These are phyloP conservation scores for Allophyes oxyacanthae DNA, from an alignment of 2,888 invertebrate genomes.

Conservation along the genomic window DNA sequence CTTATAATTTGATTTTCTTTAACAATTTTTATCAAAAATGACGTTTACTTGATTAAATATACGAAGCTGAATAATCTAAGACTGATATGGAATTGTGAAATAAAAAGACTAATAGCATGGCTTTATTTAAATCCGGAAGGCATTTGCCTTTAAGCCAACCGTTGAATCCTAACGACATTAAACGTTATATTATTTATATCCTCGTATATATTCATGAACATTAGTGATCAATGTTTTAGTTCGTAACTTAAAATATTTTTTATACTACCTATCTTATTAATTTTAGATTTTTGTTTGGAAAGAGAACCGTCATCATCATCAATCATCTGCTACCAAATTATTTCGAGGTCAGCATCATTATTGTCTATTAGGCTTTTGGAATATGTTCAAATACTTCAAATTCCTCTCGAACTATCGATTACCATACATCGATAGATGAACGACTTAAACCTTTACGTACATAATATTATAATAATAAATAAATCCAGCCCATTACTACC, in stretches of 20 bases:
- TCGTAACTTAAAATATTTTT: no score
- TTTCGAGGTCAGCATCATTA: slow-evolving; percentile 43
- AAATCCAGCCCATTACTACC: no score
- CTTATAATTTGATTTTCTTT: no score
- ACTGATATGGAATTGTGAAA: no score
- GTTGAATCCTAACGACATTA: background rate
- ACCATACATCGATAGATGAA: slow-evolving; percentile 12
- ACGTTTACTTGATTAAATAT: no score
- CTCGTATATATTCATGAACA: no score
- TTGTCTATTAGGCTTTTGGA: slow-evolving; percentile 15
- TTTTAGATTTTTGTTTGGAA: slow-evolving; percentile 18
- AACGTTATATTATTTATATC: background rate
- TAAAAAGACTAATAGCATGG: no score
- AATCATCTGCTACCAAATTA: slow-evolving; percentile 44
- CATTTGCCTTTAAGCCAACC: background rate
- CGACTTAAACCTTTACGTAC: no score
- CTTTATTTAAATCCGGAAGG: slow-evolving; percentile 3
- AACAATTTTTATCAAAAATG: no score
- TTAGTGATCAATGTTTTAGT: no score
- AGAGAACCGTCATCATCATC: slow-evolving; percentile 31
- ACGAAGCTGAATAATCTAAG: no score
- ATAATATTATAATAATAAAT: no score
- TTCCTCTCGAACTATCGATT: slow-evolving; percentile 29
- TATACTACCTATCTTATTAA: slow-evolving; percentile 7
- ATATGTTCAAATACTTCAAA: slow-evolving; percentile 28